Evolutionary conservation across 2,113 vertebrate species (phyloP).

Genomic region (Dasyornis broadbenti): DNA sequence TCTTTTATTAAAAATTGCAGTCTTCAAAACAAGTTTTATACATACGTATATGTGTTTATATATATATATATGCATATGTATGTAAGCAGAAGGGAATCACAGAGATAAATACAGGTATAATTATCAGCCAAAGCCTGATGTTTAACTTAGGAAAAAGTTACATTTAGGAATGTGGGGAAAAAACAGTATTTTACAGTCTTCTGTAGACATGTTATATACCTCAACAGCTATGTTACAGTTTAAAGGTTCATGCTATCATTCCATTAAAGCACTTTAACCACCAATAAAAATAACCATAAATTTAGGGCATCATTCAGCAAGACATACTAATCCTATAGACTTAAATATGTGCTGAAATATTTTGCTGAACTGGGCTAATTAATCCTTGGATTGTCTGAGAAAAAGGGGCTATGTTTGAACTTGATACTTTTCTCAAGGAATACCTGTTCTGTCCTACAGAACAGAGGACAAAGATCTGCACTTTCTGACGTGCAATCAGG

Average conservation of each 20-base stretch:
- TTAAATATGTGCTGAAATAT: not conserved
- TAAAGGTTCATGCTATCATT: not conserved
- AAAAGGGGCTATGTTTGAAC: not conserved
- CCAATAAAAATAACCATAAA: not conserved
- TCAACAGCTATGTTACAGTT: not conserved
- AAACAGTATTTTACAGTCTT: not conserved
- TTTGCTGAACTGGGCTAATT: not conserved
- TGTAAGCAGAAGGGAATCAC: not conserved
- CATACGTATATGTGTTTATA: not conserved
- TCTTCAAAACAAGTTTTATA: not conserved
- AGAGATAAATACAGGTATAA: not conserved
- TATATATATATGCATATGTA: not conserved
- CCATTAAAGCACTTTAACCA: not conserved
- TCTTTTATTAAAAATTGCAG: not conserved
- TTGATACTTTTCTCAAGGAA: not conserved
- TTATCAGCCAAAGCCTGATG: not conserved
- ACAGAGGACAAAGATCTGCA: not conserved
- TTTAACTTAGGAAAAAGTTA: not conserved
- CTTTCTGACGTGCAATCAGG: not conserved
- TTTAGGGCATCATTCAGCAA: not conserved
- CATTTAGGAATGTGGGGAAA: rapidly evolving
- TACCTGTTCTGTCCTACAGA: not conserved
- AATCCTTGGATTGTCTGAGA: not conserved
- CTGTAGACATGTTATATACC: not conserved
- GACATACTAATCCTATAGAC: slow-evolving; percentile 6